Conservation (phyloP, 2,113 vertebrate species). For the Ellobius talpinus region DNA sequence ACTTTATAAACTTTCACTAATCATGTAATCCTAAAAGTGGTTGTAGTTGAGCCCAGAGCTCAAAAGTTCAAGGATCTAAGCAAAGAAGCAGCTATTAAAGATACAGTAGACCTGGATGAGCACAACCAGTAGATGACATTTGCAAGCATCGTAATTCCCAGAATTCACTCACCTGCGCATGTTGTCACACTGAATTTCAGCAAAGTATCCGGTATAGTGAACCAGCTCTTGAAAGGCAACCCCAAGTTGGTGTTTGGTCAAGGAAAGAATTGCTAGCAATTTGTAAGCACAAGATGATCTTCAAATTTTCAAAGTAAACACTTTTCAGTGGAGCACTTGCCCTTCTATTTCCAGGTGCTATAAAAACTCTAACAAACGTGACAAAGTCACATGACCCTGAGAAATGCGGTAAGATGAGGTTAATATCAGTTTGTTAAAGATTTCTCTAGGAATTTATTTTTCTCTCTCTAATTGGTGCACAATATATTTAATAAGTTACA, state of each 20-base stretch:
- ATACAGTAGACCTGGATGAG: not conserved
- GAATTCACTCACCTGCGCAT: not conserved
- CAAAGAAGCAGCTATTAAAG: not conserved
- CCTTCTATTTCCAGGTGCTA: conserved; percentile 47
- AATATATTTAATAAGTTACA: not conserved
- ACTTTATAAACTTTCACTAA: not conserved
- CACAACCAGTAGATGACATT: not conserved
- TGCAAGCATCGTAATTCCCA: not conserved
- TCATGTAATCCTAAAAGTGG: not conserved
- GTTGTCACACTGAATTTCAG: not conserved
- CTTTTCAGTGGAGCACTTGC: not conserved
- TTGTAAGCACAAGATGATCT: conserved; percentile 51
- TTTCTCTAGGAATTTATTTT: not conserved
- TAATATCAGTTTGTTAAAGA: not conserved
- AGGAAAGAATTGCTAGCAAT: conserved; percentile 56
- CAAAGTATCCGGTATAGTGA: not conserved
- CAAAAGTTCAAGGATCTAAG: not conserved
- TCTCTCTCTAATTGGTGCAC: not conserved
- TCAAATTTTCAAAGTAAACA: conserved; percentile 61
- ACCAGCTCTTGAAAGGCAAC: not conserved
- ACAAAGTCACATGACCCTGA: not conserved
- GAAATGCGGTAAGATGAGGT: not conserved
- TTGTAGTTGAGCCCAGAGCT: not conserved
- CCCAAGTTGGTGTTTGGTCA: not conserved
- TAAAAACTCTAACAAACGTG: not conserved